Evolutionary conservation across 2,797 vertebrate species (phyloP).

Genomic region (Acanthurus tractus): DNA sequence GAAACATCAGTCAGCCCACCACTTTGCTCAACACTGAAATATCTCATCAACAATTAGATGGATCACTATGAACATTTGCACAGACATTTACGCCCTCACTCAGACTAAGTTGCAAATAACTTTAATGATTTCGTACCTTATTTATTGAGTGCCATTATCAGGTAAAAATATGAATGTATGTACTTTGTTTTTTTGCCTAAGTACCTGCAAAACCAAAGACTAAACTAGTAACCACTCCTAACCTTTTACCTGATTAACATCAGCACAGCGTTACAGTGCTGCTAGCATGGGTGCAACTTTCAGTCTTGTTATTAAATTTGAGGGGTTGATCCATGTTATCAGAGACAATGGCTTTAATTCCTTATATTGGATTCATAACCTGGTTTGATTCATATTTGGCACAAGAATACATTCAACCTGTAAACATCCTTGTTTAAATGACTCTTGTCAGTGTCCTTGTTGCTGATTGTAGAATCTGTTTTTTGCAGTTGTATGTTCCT

Average conservation of each 20-base stretch:
- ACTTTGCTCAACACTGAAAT: constrained; percentile 6
- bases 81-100: too few relatives aligned
- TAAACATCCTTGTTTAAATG: not conserved
- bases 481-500: not conserved
- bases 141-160: not conserved
- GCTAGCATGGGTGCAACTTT: not conserved
- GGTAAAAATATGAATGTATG: not conserved
- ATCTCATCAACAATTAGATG: not conserved
- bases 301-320: not conserved
- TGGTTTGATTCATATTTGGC: not conserved
- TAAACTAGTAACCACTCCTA: not conserved
- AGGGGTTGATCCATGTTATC: not conserved
- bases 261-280: not conserved
- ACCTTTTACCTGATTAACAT: not conserved
- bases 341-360: not conserved
- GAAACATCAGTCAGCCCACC: not conserved
- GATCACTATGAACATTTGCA: not conserved
- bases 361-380: not conserved
- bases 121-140: not conserved
- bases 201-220: not conserved
- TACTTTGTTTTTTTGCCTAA: not conserved
- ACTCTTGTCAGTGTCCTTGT: not conserved
- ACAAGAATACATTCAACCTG: not conserved
- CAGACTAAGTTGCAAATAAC: not conserved
- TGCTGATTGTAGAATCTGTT: too few relatives aligned